phyloP scores from a whole-genome alignment of 2,797 vertebrate species.

The Argya squamiceps region DNA sequence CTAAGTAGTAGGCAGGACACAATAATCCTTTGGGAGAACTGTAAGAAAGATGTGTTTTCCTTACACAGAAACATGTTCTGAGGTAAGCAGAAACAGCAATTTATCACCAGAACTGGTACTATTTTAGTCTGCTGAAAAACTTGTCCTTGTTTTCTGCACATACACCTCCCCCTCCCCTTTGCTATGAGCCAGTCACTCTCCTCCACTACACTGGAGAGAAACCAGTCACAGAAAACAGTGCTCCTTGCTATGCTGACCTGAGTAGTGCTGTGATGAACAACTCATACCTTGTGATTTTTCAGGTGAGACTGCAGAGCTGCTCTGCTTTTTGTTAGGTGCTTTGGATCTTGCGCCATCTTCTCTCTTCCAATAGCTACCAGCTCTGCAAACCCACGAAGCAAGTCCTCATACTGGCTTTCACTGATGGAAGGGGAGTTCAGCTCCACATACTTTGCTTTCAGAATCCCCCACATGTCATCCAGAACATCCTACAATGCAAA shows the following conservation, averaged over 20 bases:
- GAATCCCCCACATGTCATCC: slow-evolving; percentile 75
- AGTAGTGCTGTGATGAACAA: background rate
- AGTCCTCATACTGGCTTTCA: slow-evolving; percentile 74
- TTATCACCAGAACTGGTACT: background rate
- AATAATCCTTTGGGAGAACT: background rate
- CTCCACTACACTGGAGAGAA: background rate
- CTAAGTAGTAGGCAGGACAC: background rate
- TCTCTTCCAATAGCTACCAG: slow-evolving; percentile 78
- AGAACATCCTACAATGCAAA: slow-evolving; percentile 78
- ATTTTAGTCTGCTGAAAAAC: background rate
- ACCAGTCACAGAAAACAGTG: background rate
- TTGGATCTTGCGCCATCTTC: slow-evolving; percentile 65
- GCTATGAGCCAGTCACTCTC: background rate
- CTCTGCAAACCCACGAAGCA: slow-evolving; percentile 77
- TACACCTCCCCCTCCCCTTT: background rate
- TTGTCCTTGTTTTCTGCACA: background rate
- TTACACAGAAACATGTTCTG: background rate
- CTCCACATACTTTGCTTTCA: slow-evolving; percentile 68
- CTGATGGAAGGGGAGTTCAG: slow-evolving; percentile 69
- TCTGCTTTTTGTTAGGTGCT: slow-evolving; percentile 65
- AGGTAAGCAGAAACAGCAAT: background rate
- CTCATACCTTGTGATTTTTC: slow-evolving; percentile 81
- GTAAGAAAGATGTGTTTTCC: background rate
- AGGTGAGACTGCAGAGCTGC: slow-evolving; percentile 75
- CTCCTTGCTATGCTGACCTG: background rate